A percentile compares a stretch with the other conserved stretches of the same genome.
These are phyloP conservation scores for Batillaria attramentaria DNA, from an alignment of 1,140 invertebrate genomes.

Conservation along the genomic window DNA sequence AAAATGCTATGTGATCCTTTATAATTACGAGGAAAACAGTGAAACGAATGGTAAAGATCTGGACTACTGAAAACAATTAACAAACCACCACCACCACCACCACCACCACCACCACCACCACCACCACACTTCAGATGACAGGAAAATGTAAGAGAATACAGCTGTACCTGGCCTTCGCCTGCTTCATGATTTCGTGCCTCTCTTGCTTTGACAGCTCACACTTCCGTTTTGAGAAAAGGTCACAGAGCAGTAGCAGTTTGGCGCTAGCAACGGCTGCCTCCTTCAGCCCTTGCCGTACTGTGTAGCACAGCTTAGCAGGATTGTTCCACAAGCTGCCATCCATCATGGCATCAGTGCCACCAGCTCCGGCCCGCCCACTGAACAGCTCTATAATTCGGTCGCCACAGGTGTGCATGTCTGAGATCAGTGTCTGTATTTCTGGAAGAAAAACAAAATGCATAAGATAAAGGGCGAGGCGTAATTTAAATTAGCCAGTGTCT, in stretches of 20 bases:
- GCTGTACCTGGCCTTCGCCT: conserved; percentile 76
- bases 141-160: no score
- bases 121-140: no score
- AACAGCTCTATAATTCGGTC: conserved; percentile 77
- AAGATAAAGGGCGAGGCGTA: background rate
- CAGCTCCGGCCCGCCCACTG: conserved; percentile 58
- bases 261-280: conserved; percentile 75
- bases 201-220: conserved; percentile 75
- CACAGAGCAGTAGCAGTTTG: conserved; percentile 77
- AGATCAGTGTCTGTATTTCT: conserved; percentile 78
- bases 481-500: background rate
- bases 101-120: background rate
- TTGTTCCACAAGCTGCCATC: conserved; percentile 64
- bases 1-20: no score
- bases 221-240: conserved; percentile 77
- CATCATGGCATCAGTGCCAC: conserved; percentile 41
- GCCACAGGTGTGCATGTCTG: conserved; percentile 77
- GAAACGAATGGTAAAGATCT: no score
- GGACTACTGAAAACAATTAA: no score
- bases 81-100: no score
- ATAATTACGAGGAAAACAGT: no score
- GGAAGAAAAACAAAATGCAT: conserved; percentile 52
- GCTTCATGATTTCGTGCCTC: conserved; percentile 79
- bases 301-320: conserved; percentile 76
- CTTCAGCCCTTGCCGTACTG: conserved; percentile 76